phyloP scores from a whole-genome alignment of 2,888 invertebrate genomes.

The Allophyes oxyacanthae region DNA sequence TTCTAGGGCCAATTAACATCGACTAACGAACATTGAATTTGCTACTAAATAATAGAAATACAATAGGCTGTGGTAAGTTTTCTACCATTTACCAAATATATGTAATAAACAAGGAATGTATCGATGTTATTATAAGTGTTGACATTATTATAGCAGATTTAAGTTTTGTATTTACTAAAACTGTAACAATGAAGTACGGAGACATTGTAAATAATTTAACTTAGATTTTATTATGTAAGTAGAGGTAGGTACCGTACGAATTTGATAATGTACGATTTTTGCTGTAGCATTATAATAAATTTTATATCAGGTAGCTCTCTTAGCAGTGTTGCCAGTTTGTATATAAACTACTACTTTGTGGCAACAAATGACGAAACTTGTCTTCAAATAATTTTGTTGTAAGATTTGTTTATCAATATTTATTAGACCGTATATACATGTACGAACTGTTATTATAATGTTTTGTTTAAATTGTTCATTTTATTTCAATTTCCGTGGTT shows the following conservation, averaged over 20 bases:
- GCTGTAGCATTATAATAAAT: slow-evolving; percentile 1
- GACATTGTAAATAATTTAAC: slow-evolving; percentile 3
- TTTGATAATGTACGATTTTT: not conserved
- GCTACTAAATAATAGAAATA: no score
- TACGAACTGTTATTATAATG: slow-evolving; percentile 68
- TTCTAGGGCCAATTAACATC: no score
- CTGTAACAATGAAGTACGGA: not conserved
- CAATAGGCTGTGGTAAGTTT: slow-evolving; percentile 29
- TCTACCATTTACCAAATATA: slow-evolving; percentile 32
- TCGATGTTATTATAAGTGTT: slow-evolving; percentile 27
- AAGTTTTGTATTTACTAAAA: slow-evolving; percentile 14
- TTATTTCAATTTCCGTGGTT: no score
- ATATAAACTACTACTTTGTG: not conserved
- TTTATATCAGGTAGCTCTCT: slow-evolving; percentile 6
- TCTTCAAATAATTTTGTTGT: slow-evolving; percentile 7
- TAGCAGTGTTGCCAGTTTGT: slow-evolving; percentile 8
- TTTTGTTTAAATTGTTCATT: slow-evolving; percentile 56
- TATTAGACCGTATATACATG: slow-evolving; percentile 33
- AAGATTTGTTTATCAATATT: slow-evolving; percentile 40
- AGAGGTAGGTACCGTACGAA: no score
- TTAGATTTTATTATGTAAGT: no score
- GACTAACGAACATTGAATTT: no score
- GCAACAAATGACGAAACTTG: slow-evolving; percentile 9
- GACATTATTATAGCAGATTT: slow-evolving; percentile 13
- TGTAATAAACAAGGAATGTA: slow-evolving; percentile 11